These are phyloP conservation scores for Antennarius striatus DNA, from an alignment of 2,113 vertebrate species.

Conservation along the genomic window DNA sequence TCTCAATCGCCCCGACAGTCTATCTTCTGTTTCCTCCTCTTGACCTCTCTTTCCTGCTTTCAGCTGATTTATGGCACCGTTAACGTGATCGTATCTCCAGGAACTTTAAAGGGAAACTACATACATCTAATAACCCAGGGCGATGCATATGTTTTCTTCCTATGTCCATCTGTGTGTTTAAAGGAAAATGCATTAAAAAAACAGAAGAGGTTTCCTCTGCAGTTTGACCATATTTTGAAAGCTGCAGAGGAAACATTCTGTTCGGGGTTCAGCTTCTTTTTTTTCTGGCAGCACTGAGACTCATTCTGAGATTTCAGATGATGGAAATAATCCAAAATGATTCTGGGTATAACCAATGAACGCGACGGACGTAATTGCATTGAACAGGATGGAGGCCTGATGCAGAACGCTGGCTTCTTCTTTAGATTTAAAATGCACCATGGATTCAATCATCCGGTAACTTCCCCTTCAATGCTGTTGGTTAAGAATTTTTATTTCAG, in stretches of 20 bases:
- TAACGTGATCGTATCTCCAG: slow-evolving; percentile 9
- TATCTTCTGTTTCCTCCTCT: slow-evolving; percentile 15
- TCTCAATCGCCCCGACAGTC: neutral
- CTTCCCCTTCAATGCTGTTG: too few relatives aligned
- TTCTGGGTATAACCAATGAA: slow-evolving; percentile 26
- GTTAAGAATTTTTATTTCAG: too few relatives aligned
- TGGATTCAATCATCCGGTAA: neutral
- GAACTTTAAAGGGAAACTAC: slow-evolving; percentile 1
- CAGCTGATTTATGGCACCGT: slow-evolving; percentile 35
- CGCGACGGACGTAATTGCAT: too few relatives aligned
- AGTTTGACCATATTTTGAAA: neutral
- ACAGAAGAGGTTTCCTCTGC: slow-evolving; percentile 15
- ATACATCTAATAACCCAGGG: slow-evolving; percentile 1
- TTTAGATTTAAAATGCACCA: neutral
- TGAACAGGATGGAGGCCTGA: neutral
- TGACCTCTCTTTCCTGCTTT: slow-evolving; percentile 31
- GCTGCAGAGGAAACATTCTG: slow-evolving; percentile 6
- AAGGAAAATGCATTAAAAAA: neutral
- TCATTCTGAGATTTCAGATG: slow-evolving; percentile 43
- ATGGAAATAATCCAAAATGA: slow-evolving; percentile 40
- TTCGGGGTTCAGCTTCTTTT: neutral
- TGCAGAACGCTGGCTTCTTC: neutral
- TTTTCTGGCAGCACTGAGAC: slow-evolving; percentile 15
- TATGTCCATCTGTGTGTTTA: neutral
- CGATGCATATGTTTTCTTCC: slow-evolving; percentile 4